phyloP scores from a whole-genome alignment of 2,888 invertebrate genomes.

The Drosophila mettleri region DNA sequence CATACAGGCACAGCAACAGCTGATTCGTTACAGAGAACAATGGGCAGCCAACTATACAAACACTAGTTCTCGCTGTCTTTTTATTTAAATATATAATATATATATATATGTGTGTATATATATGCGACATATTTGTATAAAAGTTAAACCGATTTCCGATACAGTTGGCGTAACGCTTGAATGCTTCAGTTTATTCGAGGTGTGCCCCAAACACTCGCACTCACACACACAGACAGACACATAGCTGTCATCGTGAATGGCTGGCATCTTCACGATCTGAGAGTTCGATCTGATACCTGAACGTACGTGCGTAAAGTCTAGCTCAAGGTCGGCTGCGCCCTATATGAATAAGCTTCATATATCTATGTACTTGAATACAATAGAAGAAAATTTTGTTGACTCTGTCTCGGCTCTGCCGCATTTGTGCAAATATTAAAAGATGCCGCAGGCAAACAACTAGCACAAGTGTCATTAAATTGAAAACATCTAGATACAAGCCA shows the following conservation, averaged over 20 bases:
- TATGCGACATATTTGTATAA: constrained; percentile 20
- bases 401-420: constrained; percentile 32
- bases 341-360: constrained; percentile 4
- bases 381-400: constrained; percentile 27
- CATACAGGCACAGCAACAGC: constrained; percentile 45
- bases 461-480: constrained; percentile 65
- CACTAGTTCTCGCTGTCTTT: constrained; percentile 2
- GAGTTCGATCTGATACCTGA: constrained; percentile 34
- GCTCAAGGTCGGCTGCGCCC: constrained; percentile 54
- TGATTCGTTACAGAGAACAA: constrained; percentile 54
- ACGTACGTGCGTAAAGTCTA: constrained; percentile 24
- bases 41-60: constrained; percentile 12
- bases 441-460: constrained; percentile 40
- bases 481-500: constrained; percentile 26
- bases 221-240: background rate
- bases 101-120: constrained; percentile 13
- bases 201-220: constrained; percentile 41
- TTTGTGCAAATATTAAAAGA: constrained; percentile 59
- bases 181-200: constrained; percentile 47
- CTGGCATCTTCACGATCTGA: constrained; percentile 20
- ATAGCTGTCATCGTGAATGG: constrained; percentile 19
- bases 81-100: background rate
- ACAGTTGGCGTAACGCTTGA: constrained; percentile 61
- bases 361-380: constrained; percentile 16
- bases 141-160: constrained; percentile 64